Evolutionary conservation across 2,888 invertebrate species (phyloP).

Genomic region (Endotricha flammealis): DNA sequence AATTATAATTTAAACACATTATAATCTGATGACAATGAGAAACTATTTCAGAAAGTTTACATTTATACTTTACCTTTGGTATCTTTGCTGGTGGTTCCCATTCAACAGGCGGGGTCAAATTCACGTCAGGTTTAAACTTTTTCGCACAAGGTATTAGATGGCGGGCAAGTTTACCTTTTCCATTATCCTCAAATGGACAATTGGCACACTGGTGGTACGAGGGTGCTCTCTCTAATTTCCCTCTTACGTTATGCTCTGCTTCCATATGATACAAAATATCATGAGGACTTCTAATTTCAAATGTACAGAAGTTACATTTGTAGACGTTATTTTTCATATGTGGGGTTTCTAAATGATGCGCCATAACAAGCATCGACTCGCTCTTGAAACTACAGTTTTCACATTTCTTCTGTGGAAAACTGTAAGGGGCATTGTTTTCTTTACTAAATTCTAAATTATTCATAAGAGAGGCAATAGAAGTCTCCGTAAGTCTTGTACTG

Average conservation of each 20-base stretch:
- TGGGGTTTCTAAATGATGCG: constrained; percentile 92
- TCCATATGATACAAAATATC: constrained; percentile 96
- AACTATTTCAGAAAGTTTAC: no score
- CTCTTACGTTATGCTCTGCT: constrained; percentile 90
- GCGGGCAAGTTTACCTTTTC: constrained; percentile 92
- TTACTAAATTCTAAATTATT: constrained; percentile 92
- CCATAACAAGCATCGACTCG: constrained; percentile 89
- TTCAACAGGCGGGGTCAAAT: constrained; percentile 90
- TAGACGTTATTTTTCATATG: constrained; percentile 93
- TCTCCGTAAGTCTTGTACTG: constrained; percentile 82
- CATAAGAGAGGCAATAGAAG: constrained; percentile 88
- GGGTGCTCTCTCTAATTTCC: constrained; percentile 89
- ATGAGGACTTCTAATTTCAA: constrained; percentile 89
- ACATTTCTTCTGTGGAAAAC: constrained; percentile 87
- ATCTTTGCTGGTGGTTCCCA: constrained; percentile 97
- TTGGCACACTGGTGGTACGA: constrained; percentile 94
- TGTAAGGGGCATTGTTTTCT: constrained; percentile 89
- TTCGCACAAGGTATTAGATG: constrained; percentile 93
- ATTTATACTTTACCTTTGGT: constrained; percentile 81
- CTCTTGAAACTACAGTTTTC: constrained; percentile 94
- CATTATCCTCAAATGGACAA: constrained; percentile 96
- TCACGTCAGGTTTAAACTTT: constrained; percentile 91
- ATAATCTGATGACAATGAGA: no score
- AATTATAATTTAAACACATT: no score
- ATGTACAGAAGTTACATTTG: constrained; percentile 90